Percentiles rank a stretch among this genome's conserved stretches.
phyloP scores from a whole-genome alignment of 2,797 vertebrate genomes.

The Macrochelys suwanniensis region DNA sequence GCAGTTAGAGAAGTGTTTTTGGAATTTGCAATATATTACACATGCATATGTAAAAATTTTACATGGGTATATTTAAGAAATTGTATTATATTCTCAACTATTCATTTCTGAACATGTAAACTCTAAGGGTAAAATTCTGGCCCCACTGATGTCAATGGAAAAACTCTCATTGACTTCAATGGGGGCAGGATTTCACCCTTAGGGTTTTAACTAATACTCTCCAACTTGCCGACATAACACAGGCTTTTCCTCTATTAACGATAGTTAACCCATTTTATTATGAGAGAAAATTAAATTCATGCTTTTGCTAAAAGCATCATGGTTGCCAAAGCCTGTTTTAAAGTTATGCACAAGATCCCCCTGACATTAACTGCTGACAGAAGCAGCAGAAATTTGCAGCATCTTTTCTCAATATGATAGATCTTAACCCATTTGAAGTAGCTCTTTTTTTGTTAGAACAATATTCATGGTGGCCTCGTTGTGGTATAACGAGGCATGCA shows the following conservation, averaged over 20 bases:
- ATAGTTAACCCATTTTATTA: not conserved
- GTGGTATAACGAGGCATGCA: not conserved
- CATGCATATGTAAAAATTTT: not conserved
- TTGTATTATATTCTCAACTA: not conserved
- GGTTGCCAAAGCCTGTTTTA: not conserved
- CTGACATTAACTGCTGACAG: not conserved
- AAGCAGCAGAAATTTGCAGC: not conserved
- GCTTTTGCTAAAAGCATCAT: not conserved
- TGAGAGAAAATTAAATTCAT: not conserved
- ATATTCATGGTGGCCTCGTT: not conserved
- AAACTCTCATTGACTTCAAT: not conserved
- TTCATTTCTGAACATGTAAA: not conserved
- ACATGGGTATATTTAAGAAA: not conserved
- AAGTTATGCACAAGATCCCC: not conserved
- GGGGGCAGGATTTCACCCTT: not conserved
- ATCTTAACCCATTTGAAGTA: not conserved
- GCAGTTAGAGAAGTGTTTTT: not conserved
- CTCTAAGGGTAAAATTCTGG: not conserved
- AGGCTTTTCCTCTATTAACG: not conserved
- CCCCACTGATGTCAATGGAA: not conserved
- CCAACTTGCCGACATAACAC: not conserved
- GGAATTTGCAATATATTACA: not conserved
- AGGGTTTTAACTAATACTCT: fast-evolving
- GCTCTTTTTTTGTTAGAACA: constrained; percentile 32
- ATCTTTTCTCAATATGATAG: not conserved